Base-by-base conservation (phyloP, 2,113 vertebrate genomes). In the Oostethus manadensis region DNA sequence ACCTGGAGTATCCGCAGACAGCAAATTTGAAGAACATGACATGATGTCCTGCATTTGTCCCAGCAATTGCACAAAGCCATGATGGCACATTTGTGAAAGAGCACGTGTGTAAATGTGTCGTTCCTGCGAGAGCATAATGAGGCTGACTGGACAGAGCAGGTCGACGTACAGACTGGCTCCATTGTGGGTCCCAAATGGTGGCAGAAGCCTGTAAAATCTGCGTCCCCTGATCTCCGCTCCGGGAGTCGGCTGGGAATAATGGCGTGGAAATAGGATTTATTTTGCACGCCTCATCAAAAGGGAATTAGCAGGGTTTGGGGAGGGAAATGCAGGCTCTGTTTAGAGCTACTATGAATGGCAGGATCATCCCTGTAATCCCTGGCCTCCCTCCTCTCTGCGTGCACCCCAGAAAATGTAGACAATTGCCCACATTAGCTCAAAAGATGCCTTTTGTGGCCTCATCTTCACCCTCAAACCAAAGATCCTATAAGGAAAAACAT, bases 211-310 rank as follows among this genome's bases (percentile, higher is more conserved):
- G 86, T 56, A 68, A 92, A 94, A 94, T 93, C 90, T 88, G 80
- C 81, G 82, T 89, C 86, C 91, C 51, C 90, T 93, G 92, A 92
- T 93, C 92, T 86, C 82, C 89, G 88, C 89, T 89, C 89, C 91
- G 90, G 90, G 91, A 91, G 92, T 89, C 91, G 89, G 87, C 70
- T 83, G 84, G 86, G 89, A 90, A 89, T 89, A 89, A 89, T 89
- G 80, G 87, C 87, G 79, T 90, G 88, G 82, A 91, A 90, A 85
- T 70, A 88, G 91, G 92, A 92, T 95, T 94, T 92, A 94, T 94
- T 94, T 94, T 92, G 89, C 87, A 90, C 89, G 92, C 90, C 90
- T 91, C 88, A 86, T 91, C 91, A 88, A 88, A 91, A 90, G 90
- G 90, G 87, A 91, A 93, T 87, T 91, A 92, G 89, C 86, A 84